Base-by-base conservation (phyloP, 1,140 invertebrate genomes). In the Drosophila nigrodunni region DNA sequence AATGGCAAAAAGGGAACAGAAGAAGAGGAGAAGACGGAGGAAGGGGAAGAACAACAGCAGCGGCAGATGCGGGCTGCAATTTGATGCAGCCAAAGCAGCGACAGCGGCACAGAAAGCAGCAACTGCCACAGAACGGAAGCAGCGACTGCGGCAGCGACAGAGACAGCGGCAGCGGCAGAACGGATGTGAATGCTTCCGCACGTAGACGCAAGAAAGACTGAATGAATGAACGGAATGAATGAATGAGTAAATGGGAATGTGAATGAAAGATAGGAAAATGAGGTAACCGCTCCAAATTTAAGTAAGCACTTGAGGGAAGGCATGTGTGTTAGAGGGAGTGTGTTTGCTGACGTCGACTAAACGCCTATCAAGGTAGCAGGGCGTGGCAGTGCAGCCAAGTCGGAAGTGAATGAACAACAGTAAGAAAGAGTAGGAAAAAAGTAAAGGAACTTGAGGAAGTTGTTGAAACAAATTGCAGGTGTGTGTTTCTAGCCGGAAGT, bases 141-240 rank as follows among this genome's bases (percentile, higher is more conserved):
- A 49, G 47, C 21, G 25, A 11, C 39, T 10, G 18, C 10, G n/a
- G 39, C 55, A 9, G 55, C 25, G 25, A 10, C 15, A 9, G 55
- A 10, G 25, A 10, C 15, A 15, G 15, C 1, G 39, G 34, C 68
- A 13, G 52, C 60, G 18, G 43, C 65, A 88, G 75, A 87, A 77
- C 82, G 83, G 82, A 87, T 88, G 80, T 87, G 80, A 88, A 87
- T 79, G 62, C 82, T 87, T 87, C 82, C 83, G 83, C 82, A 87
- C 83, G 83, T 88, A 82, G 39, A 18, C 13, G 75, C 49, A 30
- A 67, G 55, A 73, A 73, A 39, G 62, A 74, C 72, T 54, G 62
- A 65, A 70, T 60, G 57, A 21, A 41, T 57, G 47, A 34, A 30
- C 6, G 25, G 34, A 44, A 54, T 61, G 68, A 57, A 34, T 71